Conservation (phyloP, 1,140 invertebrate species). For the Latrodectus geometricus region DNA sequence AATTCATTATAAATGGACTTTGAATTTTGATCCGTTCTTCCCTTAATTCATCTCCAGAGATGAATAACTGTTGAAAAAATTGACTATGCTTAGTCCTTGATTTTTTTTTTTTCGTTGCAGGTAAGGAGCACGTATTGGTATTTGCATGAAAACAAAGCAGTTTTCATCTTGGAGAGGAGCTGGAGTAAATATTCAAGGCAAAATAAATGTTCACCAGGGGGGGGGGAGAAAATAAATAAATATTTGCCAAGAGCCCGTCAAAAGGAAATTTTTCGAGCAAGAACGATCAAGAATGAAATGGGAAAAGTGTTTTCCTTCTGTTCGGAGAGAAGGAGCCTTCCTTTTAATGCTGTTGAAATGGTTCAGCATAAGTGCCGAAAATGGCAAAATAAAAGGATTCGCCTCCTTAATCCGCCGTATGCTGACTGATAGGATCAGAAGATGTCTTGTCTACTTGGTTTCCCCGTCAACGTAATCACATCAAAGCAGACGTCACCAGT, state of each 20-base stretch:
- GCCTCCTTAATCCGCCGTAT: constrained; percentile 44
- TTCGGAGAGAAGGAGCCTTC: constrained; percentile 4
- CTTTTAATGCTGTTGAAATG: constrained; percentile 53
- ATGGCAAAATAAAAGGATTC: constrained; percentile 61
- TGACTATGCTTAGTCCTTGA: no score
- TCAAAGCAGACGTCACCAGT: constrained; percentile 44
- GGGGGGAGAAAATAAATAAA: constrained; percentile 60
- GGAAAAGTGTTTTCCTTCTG: constrained; percentile 47
- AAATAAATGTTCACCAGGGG: constrained; percentile 62
- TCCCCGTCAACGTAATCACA: constrained; percentile 57
- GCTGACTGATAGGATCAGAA: constrained; percentile 60
- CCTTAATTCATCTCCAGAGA: not conserved
- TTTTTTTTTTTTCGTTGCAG: no score
- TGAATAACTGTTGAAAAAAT: not conserved
- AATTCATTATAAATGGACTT: no score
- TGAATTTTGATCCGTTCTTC: not conserved
- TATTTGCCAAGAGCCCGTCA: constrained; percentile 47
- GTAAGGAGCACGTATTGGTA: not conserved
- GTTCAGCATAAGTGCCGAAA: constrained; percentile 61
- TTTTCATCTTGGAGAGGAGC: not conserved
- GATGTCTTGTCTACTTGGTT: constrained; percentile 59
- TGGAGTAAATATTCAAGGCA: constrained; percentile 50
- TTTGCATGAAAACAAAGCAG: not conserved
- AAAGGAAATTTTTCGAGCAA: constrained; percentile 33
- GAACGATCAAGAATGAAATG: constrained; percentile 60